Conservation (phyloP, 2,797 vertebrate species). For the Cryptoprocta ferox region DNA sequence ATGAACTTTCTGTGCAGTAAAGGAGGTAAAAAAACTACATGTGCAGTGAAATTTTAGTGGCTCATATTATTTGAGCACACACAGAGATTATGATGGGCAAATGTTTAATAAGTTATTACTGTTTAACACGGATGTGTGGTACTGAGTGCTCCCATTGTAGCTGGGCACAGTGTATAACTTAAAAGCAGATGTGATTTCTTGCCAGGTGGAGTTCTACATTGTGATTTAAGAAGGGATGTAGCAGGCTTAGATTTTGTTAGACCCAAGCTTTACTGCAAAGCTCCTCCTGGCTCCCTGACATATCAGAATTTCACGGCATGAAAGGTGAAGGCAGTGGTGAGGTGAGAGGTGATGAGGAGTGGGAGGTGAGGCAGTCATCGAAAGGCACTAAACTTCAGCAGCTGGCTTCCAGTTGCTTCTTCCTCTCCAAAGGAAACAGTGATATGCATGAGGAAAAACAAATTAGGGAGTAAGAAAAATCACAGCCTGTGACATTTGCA, state of each 20-base stretch:
- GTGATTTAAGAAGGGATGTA: constrained; percentile 30
- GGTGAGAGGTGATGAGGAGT: not conserved
- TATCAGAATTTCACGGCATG: not conserved
- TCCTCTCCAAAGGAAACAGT: constrained; percentile 61
- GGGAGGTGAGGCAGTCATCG: not conserved
- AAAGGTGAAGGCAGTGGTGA: not conserved
- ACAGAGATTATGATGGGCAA: constrained; percentile 34
- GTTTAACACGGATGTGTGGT: not conserved
- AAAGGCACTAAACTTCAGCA: not conserved
- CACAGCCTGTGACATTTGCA: not conserved
- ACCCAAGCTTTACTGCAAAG: constrained; percentile 29
- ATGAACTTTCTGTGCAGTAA: constrained; percentile 64
- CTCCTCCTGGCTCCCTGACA: not conserved
- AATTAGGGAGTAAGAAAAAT: constrained; percentile 46
- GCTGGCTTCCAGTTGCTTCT: constrained; percentile 41
- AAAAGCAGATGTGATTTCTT: constrained; percentile 7
- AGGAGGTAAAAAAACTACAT: constrained; percentile 3
- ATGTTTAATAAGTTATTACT: constrained; percentile 54
- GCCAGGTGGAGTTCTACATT: not conserved
- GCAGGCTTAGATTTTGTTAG: constrained; percentile 33
- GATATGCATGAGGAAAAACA: constrained; percentile 46
- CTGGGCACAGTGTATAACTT: not conserved
- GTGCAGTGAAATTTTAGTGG: constrained; percentile 52
- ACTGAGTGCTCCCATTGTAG: not conserved
- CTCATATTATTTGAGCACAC: constrained; percentile 58